Evolutionary conservation across 64 coral and sea anemone species (phyloP).

Genomic region (Actinia tenebrosa): DNA sequence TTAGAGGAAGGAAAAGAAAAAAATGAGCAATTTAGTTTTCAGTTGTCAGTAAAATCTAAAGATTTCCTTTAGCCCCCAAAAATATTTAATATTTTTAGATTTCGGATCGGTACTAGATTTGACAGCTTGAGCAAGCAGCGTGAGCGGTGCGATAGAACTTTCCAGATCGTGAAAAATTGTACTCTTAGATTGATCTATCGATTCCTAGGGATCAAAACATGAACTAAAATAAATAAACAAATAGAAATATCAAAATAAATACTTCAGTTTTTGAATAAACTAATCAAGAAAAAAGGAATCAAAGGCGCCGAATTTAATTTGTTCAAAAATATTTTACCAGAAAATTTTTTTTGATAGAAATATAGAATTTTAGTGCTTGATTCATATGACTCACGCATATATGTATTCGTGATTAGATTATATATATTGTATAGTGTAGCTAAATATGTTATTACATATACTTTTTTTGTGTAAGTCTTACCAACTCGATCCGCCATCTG

Average conservation of each 20-base stretch:
- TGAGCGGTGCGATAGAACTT: no score
- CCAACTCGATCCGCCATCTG: slow-evolving; percentile 69
- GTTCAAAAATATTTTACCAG: no score
- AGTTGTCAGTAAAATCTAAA: no score
- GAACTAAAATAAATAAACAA: neutral
- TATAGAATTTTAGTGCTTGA: no score
- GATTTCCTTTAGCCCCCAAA: no score
- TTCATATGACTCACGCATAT: neutral
- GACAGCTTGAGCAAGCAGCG: neutral
- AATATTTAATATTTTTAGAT: no score
- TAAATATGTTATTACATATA: neutral
- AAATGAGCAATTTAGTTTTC: no score
- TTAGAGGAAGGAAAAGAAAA: neutral
- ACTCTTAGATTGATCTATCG: no score
- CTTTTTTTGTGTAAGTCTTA: neutral
- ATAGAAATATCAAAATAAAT: neutral
- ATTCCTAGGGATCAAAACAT: no score
- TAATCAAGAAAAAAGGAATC: neutral
- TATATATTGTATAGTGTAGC: neutral
- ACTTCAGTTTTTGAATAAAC: neutral
- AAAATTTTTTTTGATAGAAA: no score
- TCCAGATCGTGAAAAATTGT: no score
- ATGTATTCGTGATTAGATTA: neutral
- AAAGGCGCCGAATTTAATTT: no score
- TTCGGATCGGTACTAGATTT: neutral